Base-by-base conservation (phyloP, 2,888 invertebrate genomes). In the Acanthopleura granulata region DNA sequence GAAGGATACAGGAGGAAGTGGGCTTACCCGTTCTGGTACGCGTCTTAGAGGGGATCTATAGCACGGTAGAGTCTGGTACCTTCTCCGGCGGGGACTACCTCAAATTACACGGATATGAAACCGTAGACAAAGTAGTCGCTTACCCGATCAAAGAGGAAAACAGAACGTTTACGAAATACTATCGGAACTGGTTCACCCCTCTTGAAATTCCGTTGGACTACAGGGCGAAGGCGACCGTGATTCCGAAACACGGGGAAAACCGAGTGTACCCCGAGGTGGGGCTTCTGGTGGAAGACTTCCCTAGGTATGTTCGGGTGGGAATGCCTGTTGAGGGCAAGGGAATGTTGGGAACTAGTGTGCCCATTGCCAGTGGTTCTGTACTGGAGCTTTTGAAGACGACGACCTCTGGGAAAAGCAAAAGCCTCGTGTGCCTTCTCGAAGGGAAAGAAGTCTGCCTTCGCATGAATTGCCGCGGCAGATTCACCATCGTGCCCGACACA, bases 71-170 rank as follows among this genome's bases (percentile, higher is more conserved):
- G 18, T n/a, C n/a, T 12, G 57, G 22, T 18, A 57, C 57, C 6
- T 57, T 57, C 22, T 57, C 57, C 57, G 57, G 57, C n/a, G 57
- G 57, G 22, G 57, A 57, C 22, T 57, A 57, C 22, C 57, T 57
- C 57, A 57, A 57, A 57, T 12, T 57, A 12, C 57, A 57, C 57
- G 57, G 57, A 18, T 22, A 12, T 12, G 57, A 57, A 22, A n/a
- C n/a, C 22, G 3, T 57, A 4, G 57, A 57, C 6, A 57, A 57
- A 22, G 57, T 57, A 4, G n/a, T 57, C 22, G 57, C 57, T 57
- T 57, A 57, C 22, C 57, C 57, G 57, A 57, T 12, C 18, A 3
- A 57, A 18, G n/a, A 57, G 57, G n/a, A 18, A n/a, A 22, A 22
- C 22, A 12, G 57, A 12, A 57, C 3, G 12, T 22, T 57, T 22